A percentile compares a stretch with the other conserved stretches of the same genome.
These are phyloP conservation scores for Mesocentrotus franciscanus DNA, from an alignment of 53 echinoderm and acorn worm genomes.

Conservation along the genomic window DNA sequence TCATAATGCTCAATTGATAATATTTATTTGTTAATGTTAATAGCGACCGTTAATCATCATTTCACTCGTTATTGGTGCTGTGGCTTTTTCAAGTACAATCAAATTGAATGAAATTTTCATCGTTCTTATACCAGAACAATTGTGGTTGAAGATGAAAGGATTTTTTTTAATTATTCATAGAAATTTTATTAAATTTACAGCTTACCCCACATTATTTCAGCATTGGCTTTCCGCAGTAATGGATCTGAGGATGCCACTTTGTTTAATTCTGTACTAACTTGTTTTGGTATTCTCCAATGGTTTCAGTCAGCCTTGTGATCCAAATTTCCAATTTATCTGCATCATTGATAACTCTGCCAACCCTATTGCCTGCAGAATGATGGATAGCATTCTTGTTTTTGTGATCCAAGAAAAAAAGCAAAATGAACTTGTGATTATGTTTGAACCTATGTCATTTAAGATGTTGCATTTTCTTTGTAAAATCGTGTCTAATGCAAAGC, in stretches of 20 bases:
- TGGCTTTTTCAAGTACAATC: neutral
- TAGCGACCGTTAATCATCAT: neutral
- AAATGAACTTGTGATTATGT: neutral
- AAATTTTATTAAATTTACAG: neutral
- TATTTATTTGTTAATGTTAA: neutral
- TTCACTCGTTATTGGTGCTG: neutral
- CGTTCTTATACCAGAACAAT: neutral
- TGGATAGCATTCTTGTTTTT: neutral
- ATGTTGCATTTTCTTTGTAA: too few relatives aligned
- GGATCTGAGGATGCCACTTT: neutral
- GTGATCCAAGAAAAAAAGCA: neutral
- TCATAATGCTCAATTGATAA: neutral
- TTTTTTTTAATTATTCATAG: neutral
- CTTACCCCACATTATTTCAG: neutral
- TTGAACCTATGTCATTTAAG: neutral
- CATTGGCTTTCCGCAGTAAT: neutral
- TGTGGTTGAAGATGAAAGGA: neutral
- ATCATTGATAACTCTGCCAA: neutral
- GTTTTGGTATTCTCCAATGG: neutral
- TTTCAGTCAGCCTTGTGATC: constrained; percentile 23
- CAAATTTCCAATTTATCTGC: neutral
- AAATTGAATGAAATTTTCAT: neutral
- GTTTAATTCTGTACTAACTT: neutral
- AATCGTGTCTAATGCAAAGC: neutral
- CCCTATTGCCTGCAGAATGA: constrained; percentile 3